These are phyloP conservation scores for Thamnaconus septentrionalis DNA, from an alignment of 2,113 vertebrate species.

Conservation along the genomic window DNA sequence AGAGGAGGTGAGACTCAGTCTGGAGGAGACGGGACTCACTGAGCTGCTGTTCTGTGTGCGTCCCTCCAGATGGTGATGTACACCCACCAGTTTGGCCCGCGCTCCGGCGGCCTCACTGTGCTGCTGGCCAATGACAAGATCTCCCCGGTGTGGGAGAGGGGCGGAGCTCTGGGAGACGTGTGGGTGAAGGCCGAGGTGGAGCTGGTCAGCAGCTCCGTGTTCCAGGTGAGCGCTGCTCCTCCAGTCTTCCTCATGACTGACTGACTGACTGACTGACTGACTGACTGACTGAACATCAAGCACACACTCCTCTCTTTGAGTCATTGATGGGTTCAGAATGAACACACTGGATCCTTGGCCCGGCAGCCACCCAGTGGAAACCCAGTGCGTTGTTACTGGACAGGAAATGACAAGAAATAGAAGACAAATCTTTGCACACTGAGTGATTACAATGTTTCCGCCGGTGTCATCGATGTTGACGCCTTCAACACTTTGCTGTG, in stretches of 20 bases:
- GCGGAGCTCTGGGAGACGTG: slow-evolving; percentile 77
- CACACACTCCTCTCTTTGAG: no score
- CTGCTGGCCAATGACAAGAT: slow-evolving; percentile 31
- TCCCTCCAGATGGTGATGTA: slow-evolving; percentile 85
- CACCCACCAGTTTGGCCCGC: slow-evolving; percentile 81
- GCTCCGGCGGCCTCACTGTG: slow-evolving; percentile 75
- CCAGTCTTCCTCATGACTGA: neutral
- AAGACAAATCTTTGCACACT: no score
- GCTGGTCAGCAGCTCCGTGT: slow-evolving; percentile 60
- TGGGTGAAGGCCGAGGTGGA: slow-evolving; percentile 90
- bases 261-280: no score
- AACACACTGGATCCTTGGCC: no score
- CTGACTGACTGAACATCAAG: no score
- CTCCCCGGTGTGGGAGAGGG: slow-evolving; percentile 68
- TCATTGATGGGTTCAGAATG: no score
- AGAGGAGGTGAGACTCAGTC: neutral
- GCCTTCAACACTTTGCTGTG: neutral
- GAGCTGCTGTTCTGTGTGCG: neutral
- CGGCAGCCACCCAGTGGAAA: no score
- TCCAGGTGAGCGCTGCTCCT: slow-evolving; percentile 73
- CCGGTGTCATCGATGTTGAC: neutral
- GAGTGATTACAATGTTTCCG: no score
- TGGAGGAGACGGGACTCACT: neutral
- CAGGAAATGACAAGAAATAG: no score
- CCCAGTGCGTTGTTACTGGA: no score